These are phyloP conservation scores for Asobara japonica DNA, from an alignment of 1,140 invertebrate species.

Conservation along the genomic window DNA sequence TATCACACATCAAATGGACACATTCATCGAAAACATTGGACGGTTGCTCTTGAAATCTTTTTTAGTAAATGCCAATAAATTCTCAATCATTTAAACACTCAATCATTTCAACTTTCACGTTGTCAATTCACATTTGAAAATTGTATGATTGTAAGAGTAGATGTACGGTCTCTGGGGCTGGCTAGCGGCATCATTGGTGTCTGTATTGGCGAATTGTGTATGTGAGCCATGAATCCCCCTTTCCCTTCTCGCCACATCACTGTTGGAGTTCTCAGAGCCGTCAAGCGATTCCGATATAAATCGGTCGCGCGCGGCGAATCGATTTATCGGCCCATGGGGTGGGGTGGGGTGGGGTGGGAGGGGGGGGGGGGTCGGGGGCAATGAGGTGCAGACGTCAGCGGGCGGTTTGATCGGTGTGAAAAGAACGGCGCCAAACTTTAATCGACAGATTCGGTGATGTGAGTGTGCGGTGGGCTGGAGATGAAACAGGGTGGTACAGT, in stretches of 20 bases:
- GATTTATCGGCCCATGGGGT: slow-evolving; percentile 13
- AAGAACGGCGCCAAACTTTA: slow-evolving; percentile 21
- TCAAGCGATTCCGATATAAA: slow-evolving; percentile 23
- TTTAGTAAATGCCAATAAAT: neutral
- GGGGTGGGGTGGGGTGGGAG: neutral
- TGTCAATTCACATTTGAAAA: slow-evolving; percentile 17
- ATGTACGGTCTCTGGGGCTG: neutral
- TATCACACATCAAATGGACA: too few species aligned
- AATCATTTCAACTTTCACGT: neutral
- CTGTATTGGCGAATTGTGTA: neutral
- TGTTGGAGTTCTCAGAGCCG: slow-evolving; percentile 1
- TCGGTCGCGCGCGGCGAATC: slow-evolving; percentile 18
- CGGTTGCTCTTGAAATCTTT: too few species aligned
- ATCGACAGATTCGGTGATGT: slow-evolving; percentile 22
- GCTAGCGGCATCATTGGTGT: neutral
- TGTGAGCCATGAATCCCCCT: neutral
- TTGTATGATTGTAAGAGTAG: slow-evolving; percentile 5
- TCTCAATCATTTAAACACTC: slow-evolving; percentile 13
- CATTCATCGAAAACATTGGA: too few species aligned
- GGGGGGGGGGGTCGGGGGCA: neutral
- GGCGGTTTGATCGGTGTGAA: slow-evolving; percentile 16
- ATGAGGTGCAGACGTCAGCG: neutral
- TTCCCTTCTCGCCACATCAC: neutral
- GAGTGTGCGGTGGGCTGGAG: neutral
- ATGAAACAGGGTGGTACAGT: slow-evolving; percentile 17